Evolutionary conservation across 2,797 vertebrate genomes (phyloP).

Genomic region (Acrossocheilus fasciatus): DNA sequence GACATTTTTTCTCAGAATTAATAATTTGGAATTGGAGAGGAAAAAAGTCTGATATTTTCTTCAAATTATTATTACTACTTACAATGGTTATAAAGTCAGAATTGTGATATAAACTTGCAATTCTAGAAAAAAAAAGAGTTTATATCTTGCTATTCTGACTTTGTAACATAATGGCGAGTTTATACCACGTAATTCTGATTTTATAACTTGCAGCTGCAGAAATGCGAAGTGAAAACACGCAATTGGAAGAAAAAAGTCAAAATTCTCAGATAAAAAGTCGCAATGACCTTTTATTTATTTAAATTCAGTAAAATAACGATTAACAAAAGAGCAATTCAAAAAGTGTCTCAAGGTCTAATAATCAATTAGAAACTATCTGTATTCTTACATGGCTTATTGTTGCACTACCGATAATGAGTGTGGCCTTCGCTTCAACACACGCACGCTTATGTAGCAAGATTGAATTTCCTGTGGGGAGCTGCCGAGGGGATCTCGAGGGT

Average conservation of each 20-base stretch:
- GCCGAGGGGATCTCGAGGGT: not conserved
- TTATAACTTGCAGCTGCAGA: not conserved
- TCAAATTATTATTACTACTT: not conserved
- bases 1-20: not conserved
- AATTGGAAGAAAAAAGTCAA: not conserved
- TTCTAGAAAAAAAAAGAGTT: not conserved
- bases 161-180: not conserved
- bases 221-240: not conserved
- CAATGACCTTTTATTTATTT: not conserved
- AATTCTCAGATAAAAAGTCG: not conserved
- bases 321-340: not conserved
- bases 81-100: not conserved
- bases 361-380: not conserved
- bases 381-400: not conserved
- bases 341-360: slow-evolving; percentile 3
- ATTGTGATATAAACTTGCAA: not conserved
- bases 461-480: not conserved
- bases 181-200: not conserved
- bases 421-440: slow-evolving; percentile 3
- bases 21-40: not conserved
- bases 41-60: not conserved
- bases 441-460: not conserved
- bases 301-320: not conserved
- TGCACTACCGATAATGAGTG: not conserved
- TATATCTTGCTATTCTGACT: not conserved